Percentiles rank a stretch among this genome's conserved stretches.
These are phyloP conservation scores for Gymnocheta viridis DNA, from an alignment of 2,888 invertebrate genomes.

Conservation along the genomic window DNA sequence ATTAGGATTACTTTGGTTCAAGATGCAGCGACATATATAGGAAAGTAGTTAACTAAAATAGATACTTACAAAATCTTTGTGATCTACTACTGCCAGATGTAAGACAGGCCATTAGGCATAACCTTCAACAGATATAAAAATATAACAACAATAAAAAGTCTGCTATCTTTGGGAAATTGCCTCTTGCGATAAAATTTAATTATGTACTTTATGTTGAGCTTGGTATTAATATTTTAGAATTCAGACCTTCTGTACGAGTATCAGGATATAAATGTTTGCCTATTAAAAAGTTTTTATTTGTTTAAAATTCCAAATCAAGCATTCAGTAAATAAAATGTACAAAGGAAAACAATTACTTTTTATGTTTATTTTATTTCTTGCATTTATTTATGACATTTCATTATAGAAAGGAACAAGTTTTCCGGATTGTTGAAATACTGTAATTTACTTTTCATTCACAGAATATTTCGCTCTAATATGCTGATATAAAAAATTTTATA, in stretches of 20 bases:
- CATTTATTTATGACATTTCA: neutral
- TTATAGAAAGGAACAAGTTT: neutral
- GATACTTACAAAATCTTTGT: too few relatives aligned
- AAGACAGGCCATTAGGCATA: too few relatives aligned
- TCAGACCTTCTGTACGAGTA: neutral
- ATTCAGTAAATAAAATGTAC: neutral
- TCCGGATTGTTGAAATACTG: neutral
- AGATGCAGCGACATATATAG: too few relatives aligned
- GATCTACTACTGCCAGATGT: too few relatives aligned
- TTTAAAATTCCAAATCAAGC: neutral
- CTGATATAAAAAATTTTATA: constrained; percentile 19
- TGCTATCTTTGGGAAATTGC: too few relatives aligned
- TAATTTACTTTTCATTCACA: neutral
- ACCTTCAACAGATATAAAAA: too few relatives aligned
- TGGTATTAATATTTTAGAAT: too few relatives aligned
- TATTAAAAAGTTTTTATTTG: neutral
- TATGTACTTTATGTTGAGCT: too few relatives aligned
- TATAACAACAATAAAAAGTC: too few relatives aligned
- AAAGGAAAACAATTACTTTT: neutral
- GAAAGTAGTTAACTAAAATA: too few relatives aligned
- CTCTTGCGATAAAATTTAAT: too few relatives aligned
- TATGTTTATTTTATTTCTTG: neutral
- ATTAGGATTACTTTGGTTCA: too few relatives aligned
- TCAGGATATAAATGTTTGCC: neutral
- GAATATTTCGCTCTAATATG: neutral